These are phyloP conservation scores for Ascaphus truei DNA, from an alignment of 2,113 vertebrate species.

Conservation along the genomic window DNA sequence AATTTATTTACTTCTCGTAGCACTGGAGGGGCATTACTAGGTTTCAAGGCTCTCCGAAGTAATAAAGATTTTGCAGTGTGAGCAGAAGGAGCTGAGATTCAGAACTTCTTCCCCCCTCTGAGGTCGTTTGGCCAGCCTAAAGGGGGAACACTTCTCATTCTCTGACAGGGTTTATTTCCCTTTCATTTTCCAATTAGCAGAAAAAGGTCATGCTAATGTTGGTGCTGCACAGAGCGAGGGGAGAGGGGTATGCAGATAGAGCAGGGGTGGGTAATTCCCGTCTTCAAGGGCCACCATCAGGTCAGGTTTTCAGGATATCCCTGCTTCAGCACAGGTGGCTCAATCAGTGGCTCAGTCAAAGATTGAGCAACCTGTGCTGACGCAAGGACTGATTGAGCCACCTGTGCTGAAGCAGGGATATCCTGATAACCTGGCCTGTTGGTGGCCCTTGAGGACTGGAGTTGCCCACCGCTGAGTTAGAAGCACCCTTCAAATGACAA, in stretches of 20 bases:
- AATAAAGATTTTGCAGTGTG: slow-evolving; percentile 86
- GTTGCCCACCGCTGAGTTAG: too few relatives aligned
- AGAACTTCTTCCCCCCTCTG: slow-evolving; percentile 78
- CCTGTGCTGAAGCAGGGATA: too few relatives aligned
- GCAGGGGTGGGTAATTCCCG: too few relatives aligned
- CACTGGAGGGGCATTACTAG: slow-evolving; percentile 79
- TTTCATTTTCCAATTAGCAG: slow-evolving; percentile 98
- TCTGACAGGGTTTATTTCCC: slow-evolving; percentile 92
- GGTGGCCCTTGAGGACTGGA: too few relatives aligned
- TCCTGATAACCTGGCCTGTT: too few relatives aligned
- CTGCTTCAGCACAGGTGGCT: too few relatives aligned
- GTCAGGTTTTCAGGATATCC: too few relatives aligned
- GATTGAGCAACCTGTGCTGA: too few relatives aligned
- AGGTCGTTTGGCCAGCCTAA: slow-evolving; percentile 80
- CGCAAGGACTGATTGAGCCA: too few relatives aligned
- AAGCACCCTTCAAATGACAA: slow-evolving; percentile 67
- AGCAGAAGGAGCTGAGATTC: slow-evolving; percentile 79
- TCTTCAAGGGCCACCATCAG: too few relatives aligned
- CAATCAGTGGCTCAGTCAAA: too few relatives aligned
- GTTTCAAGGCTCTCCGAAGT: slow-evolving; percentile 79
- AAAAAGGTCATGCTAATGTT: slow-evolving; percentile 91
- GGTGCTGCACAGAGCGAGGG: slow-evolving; percentile 60
- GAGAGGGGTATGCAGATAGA: slow-evolving; percentile 71
- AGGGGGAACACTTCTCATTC: slow-evolving; percentile 78
- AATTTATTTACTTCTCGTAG: slow-evolving; percentile 85